These are phyloP conservation scores for Diorhabda elongata DNA, from an alignment of 1,140 invertebrate genomes.

Conservation along the genomic window DNA sequence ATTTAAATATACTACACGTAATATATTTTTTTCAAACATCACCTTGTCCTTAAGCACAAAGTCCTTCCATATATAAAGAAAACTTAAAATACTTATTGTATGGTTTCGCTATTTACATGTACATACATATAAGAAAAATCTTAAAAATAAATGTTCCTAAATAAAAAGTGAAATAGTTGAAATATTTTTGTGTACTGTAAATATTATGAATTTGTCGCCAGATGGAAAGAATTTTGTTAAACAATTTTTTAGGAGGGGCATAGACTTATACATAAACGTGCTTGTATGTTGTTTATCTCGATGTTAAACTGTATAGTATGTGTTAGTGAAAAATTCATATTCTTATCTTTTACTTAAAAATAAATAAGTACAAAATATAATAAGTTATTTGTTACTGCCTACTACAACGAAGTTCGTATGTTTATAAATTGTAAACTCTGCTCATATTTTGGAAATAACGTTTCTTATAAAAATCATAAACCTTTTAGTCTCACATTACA, in stretches of 20 bases:
- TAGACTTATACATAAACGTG: conserved; percentile 39
- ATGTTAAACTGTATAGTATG: conserved; percentile 29
- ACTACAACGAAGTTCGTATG: no score
- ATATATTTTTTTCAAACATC: neutral
- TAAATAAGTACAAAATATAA: no score
- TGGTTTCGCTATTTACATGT: conserved; percentile 29
- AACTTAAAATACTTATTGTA: conserved; percentile 23
- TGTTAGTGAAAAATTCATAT: conserved; percentile 14
- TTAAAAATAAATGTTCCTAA: conserved; percentile 40
- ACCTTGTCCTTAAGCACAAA: conserved; percentile 29
- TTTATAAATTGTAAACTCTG: no score
- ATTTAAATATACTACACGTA: no score
- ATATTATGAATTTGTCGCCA: conserved; percentile 26
- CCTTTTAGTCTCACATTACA: no score
- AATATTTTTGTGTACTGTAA: conserved; percentile 35
- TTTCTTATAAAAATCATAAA: no score
- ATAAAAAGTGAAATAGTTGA: conserved; percentile 30
- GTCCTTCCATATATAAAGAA: conserved; percentile 32
- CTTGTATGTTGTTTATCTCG: conserved; percentile 35
- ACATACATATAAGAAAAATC: conserved; percentile 29
- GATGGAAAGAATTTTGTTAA: conserved; percentile 21
- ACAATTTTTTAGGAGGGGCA: conserved; percentile 39
- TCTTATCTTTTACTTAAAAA: neutral
- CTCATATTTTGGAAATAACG: no score
- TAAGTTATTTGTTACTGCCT: no score